Conservation (phyloP, 2,797 vertebrate species). For the Distichodus sexfasciatus region DNA sequence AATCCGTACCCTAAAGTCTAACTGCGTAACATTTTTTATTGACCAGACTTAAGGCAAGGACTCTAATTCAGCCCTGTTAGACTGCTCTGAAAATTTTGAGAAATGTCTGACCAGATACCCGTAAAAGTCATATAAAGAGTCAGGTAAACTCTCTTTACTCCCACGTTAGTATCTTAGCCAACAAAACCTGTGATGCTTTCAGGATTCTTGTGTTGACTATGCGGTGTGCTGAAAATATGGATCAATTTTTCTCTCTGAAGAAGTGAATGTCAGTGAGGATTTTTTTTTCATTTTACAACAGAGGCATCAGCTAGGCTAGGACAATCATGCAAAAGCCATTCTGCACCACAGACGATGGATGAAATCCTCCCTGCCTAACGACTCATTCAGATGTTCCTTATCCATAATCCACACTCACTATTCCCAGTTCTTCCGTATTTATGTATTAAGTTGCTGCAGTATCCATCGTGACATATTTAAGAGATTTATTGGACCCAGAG, state of each 20-base stretch:
- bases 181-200: neutral
- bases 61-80: neutral
- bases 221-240: no score
- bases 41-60: neutral
- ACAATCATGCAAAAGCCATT: no score
- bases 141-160: neutral
- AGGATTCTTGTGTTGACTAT: no score
- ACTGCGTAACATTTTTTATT: neutral
- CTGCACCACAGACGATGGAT: no score
- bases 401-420: no score
- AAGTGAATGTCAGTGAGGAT: no score
- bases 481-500: neutral
- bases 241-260: no score
- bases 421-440: no score
- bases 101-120: neutral
- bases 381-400: no score
- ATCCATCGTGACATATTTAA: neutral
- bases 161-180: neutral
- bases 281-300: no score
- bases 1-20: neutral
- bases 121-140: neutral
- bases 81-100: conserved; percentile 9
- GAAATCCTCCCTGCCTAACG: no score
- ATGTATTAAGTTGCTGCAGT: neutral
- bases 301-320: no score